phyloP scores from a whole-genome alignment of 2,888 invertebrate species.

The Luperina nickerlii region DNA sequence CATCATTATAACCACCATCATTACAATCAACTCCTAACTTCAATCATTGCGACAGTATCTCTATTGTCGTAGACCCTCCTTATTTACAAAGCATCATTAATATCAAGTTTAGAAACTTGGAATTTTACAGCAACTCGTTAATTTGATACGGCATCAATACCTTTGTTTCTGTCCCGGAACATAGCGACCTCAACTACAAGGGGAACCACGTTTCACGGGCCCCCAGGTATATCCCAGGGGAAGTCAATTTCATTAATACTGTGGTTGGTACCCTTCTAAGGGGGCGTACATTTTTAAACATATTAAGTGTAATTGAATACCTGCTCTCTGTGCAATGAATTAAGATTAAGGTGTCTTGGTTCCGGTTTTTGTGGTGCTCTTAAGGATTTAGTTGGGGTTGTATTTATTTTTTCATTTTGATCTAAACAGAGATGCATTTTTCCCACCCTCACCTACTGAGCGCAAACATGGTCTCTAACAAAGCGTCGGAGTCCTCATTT shows the following conservation, averaged over 20 bases:
- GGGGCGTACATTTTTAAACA: conserved; percentile 85
- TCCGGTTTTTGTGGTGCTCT: conserved; percentile 66
- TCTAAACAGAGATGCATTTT: too few relatives aligned
- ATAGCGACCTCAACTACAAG: conserved; percentile 67
- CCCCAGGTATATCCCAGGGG: conserved; percentile 78
- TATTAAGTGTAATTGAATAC: conserved; percentile 87
- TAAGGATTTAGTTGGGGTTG: conserved; percentile 38
- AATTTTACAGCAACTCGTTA: conserved; percentile 71
- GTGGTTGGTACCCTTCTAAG: conserved; percentile 78
- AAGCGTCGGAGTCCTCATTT: too few relatives aligned
- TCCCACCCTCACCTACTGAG: too few relatives aligned
- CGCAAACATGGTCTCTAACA: too few relatives aligned
- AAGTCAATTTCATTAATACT: conserved; percentile 89
- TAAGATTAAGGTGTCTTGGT: conserved; percentile 80
- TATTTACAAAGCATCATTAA: conserved; percentile 62
- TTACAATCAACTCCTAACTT: conserved; percentile 18
- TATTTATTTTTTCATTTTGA: background rate
- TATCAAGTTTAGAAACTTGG: conserved; percentile 65
- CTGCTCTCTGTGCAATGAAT: conserved; percentile 83
- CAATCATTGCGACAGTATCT: conserved; percentile 15
- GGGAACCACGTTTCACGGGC: conserved; percentile 60
- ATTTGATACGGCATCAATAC: conserved; percentile 75
- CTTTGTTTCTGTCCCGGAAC: conserved; percentile 73
- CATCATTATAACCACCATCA: too few relatives aligned
- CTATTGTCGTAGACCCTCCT: conserved; percentile 15